Base-by-base conservation (phyloP, 2,888 invertebrate species). In the Ochropacha duplaris region DNA sequence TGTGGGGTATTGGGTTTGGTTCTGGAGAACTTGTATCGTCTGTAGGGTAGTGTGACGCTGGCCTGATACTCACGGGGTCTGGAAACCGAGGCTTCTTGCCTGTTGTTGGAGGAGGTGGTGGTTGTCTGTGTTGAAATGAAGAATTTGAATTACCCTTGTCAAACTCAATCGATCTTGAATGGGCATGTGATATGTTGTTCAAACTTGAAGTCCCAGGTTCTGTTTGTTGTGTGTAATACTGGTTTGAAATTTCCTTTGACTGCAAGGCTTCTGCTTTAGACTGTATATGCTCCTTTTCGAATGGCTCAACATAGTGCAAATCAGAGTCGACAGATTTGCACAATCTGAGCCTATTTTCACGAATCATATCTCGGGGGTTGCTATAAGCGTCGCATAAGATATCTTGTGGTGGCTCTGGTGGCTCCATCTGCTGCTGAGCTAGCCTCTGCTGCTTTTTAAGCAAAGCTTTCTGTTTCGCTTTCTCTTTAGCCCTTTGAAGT, bases 301-400 rank as follows among this genome's bases (percentile, higher is more conserved):
- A 92, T 22, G 92, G 92, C 61, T 92, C 92, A 44, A 92, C 92
- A 76, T 92, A 92, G 69, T 92, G 86, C 56, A 92, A 74, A 73
- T 92, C 92, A 0, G 92, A 92, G 52, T 92, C 92, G 14, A 92
- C 92, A 58, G 92, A 92, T 69, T 92, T 92, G 62, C 89, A 92
- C 22, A 90, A 67, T 68, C 92, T 72, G n/a, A 88, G 70, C 49
- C 84, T 76, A 68, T 85, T 90, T 44, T 91, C 88, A 14, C 84
- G 76, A 55, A 92, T 88, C 69, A 92, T 84, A 55, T 92, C 92
- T 57, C 83, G 74, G 19, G 92, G 92, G 64, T 92, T 92, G 64
- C 92, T 89, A 72, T 92, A 92, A 9, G 92, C 92, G 70, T 92
- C 92, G 69, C 92, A 91, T 4, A 92, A 69, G 6, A 85, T 88